These are phyloP conservation scores for Papilio xuthus DNA, from an alignment of 1,140 invertebrate species.

Conservation along the genomic window DNA sequence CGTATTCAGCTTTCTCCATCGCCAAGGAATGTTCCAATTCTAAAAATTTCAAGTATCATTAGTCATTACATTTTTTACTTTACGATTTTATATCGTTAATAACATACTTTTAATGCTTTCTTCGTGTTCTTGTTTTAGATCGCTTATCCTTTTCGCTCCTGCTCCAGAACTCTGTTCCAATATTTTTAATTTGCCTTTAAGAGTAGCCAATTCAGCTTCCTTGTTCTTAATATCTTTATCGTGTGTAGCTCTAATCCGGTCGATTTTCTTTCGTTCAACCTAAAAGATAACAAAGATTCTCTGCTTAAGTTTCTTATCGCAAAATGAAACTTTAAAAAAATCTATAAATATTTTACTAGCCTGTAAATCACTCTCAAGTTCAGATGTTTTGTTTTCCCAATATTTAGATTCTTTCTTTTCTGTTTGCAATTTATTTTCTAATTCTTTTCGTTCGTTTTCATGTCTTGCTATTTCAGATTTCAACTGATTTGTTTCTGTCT, in stretches of 20 bases:
- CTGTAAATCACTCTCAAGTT: conserved; percentile 85
- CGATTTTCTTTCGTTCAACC: conserved; percentile 85
- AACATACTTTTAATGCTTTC: conserved; percentile 85
- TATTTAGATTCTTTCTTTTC: conserved; percentile 82
- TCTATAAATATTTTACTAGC: conserved; percentile 57
- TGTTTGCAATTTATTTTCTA: conserved; percentile 81
- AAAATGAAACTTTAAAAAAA: neutral
- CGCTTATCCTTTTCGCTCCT: conserved; percentile 84
- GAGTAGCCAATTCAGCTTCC: conserved; percentile 84
- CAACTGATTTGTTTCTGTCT: conserved; percentile 77
- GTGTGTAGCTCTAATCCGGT: conserved; percentile 83
- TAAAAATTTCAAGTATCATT: conserved; percentile 60
- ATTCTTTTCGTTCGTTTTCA: conserved; percentile 83
- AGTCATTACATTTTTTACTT: neutral
- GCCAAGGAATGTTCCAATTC: conserved; percentile 86
- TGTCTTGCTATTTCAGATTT: conserved; percentile 85
- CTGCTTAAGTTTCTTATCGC: neutral
- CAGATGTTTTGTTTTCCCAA: conserved; percentile 83
- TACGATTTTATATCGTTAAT: conserved; percentile 32
- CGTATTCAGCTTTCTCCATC: conserved; percentile 87
- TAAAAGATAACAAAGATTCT: conserved; percentile 50
- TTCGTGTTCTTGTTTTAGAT: conserved; percentile 86
- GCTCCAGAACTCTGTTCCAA: conserved; percentile 83
- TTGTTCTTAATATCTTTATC: conserved; percentile 85
- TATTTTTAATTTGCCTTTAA: conserved; percentile 85